Evolutionary conservation across 2,888 invertebrate genomes (phyloP), one percentile per base, ranked within the genome.

Genomic region (Rotaria magnacalcarata): DNA sequence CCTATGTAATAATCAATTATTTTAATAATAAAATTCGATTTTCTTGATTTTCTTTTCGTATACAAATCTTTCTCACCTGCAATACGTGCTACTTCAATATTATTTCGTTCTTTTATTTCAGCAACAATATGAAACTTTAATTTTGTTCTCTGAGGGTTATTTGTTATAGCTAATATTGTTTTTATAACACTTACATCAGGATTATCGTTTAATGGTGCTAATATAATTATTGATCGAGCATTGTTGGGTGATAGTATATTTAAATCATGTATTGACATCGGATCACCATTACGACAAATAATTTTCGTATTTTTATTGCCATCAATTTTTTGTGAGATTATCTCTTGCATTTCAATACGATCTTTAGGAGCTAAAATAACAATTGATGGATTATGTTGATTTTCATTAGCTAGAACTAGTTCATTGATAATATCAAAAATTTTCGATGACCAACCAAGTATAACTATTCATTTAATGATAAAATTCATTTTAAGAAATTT

Each of bases 281-380:
- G 75, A 75, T 75, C 75, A 75, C 75, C 75, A 75, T 75, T 75
- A 21, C 75, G 75, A 75, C 75, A 75, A 24, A 75, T 75, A 5
- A 75, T 75, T 41, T 24, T 16, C 24, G 75, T 75, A 47, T 75
- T 75, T 41, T 75, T 41, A 75, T 75, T 16, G 8, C 43, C 14
- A 43, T 75, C 75, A 24, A 75, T 75, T 75, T 75, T 75, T 43
- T 47, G 41, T 21, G 75, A 41, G 1, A 75, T 75, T 7, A 75
- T 75, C 43, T 75, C 75, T 43, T 75, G 75, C 75, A 75, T 75
- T 75, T 75, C 75, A 75, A 75, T 75, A 24, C 75, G 75, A 75
- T 75, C 75, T 75, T 24, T 75, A 0, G 21, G 27, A 11, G 75
- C 75, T 43, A 75, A 24, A 43, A 75, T 75, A 43, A 75, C 75